Evolutionary conservation across 1,140 invertebrate species (phyloP).

Genomic region (Brachionus calyciflorus): DNA sequence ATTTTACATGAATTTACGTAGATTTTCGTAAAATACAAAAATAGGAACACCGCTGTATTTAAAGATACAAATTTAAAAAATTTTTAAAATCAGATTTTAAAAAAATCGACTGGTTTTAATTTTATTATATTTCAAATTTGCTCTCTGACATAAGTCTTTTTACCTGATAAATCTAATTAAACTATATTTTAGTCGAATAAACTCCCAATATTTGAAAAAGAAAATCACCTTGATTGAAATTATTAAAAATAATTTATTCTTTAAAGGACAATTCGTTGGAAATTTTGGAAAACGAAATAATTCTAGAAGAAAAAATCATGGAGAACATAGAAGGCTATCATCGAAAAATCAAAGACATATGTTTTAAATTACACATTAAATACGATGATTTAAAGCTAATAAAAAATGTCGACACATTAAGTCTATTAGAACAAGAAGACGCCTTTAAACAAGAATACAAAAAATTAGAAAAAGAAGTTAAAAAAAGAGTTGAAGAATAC

Average conservation of each 20-base stretch:
- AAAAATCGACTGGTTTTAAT: too few species aligned
- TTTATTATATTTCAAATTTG: too few species aligned
- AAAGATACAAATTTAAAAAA: too few species aligned
- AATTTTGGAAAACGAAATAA: not conserved
- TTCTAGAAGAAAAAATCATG: not conserved
- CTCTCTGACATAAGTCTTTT: too few species aligned
- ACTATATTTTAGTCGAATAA: too few species aligned
- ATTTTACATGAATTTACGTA: too few species aligned
- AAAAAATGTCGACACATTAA: not conserved
- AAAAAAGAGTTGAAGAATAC: slow-evolving; percentile 30
- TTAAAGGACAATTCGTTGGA: not conserved
- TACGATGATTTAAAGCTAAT: slow-evolving; percentile 2
- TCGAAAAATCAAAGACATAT: slow-evolving; percentile 18
- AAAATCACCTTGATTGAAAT: too few species aligned
- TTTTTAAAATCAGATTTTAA: too few species aligned
- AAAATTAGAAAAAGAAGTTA: slow-evolving; percentile 24
- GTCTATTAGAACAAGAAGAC: not conserved
- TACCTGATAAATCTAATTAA: too few species aligned
- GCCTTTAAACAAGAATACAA: not conserved
- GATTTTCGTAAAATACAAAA: too few species aligned
- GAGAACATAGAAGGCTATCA: not conserved
- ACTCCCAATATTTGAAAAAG: too few species aligned
- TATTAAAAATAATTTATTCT: not conserved
- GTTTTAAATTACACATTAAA: slow-evolving; percentile 3
- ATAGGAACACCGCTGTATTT: too few species aligned